phyloP scores from a whole-genome alignment of 2,113 vertebrate species.

The Hydrolagus affinis region DNA sequence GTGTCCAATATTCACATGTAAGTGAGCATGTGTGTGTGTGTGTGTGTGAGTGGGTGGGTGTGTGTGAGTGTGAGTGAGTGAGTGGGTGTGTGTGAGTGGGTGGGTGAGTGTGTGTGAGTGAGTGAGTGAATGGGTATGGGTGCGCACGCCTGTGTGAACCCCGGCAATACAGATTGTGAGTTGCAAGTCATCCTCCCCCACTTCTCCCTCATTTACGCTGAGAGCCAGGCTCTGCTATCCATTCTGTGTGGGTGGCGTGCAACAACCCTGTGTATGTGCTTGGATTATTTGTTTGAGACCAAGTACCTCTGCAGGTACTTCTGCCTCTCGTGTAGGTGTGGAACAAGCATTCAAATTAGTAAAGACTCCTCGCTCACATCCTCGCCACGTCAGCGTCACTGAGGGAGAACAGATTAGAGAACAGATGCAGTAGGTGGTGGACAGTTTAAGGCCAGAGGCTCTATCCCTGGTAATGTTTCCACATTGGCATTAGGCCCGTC shows the following conservation, averaged over 20 bases:
- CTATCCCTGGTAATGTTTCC: no score
- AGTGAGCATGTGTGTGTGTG: constrained; percentile 38
- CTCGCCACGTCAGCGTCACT: no score
- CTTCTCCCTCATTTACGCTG: neutral
- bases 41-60: constrained; percentile 35
- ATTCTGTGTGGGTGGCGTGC: no score
- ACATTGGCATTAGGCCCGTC: no score
- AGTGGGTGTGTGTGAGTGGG: constrained; percentile 28
- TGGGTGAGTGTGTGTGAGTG: constrained; percentile 33
- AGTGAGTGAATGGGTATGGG: constrained; percentile 11
- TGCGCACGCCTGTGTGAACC: neutral
- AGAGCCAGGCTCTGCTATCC: neutral
- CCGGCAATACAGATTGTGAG: no score
- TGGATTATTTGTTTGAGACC: neutral
- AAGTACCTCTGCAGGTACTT: neutral
- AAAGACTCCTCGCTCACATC: no score
- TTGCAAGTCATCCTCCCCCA: neutral
- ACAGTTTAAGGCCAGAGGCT: no score
- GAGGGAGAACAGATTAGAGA: no score
- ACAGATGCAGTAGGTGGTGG: no score
- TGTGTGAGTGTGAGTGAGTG: constrained; percentile 56
- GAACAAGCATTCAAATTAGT: no score
- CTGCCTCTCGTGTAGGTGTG: no score
- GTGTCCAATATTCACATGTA: constrained; percentile 94
- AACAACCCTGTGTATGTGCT: neutral